Base-by-base conservation (phyloP, 2,113 vertebrate genomes). In the Nestor notabilis region DNA sequence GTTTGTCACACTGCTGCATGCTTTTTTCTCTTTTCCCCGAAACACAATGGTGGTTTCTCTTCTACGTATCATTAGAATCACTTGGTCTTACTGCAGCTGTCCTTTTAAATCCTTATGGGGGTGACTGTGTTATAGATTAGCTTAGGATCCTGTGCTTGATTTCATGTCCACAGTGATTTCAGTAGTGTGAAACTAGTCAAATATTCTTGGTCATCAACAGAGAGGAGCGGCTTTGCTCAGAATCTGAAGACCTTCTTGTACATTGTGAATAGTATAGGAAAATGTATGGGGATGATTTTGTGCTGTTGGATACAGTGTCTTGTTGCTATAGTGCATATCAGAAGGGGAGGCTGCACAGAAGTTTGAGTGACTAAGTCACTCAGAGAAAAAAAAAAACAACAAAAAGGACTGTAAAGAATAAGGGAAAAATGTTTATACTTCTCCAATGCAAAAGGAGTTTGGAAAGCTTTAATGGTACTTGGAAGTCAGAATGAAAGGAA, bases 401-500 rank as follows among this genome's bases (percentile, higher is more conserved):
- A 65, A 5, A 2, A 2, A 35, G 4, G 39, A 15, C 28, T 75
- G 5, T 68, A 50, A 81, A 91, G 33, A 79, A 53, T 61, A 81
- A 93, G 41, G 31, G 70, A 37, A 88, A 87, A 88, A 55, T 33
- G 4, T 86, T 92, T 90, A 47, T 74, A 55, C 35, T 81, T 95
- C 17, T 78, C 19, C 23, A 65, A 8, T 23, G 10, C 41, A 90
- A 92, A 85, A 52, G 21, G 28, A 63, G 14, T 50, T 90, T 83
- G 71, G 31, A 87, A 87, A 66, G 31, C 76, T 95, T 84, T 91
- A 39, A 75, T 81, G 43, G 71, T 75, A 39, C 52, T 83, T 95
- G 41, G 60, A 91, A 91, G 17, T 66, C 60, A 81, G 43, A 92
- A 92, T 77, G 47, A 95, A 90, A 94, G 66, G 37, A 88, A 88